phyloP scores from a whole-genome alignment of 1,140 invertebrate species.

The Trichonephila inaurata region DNA sequence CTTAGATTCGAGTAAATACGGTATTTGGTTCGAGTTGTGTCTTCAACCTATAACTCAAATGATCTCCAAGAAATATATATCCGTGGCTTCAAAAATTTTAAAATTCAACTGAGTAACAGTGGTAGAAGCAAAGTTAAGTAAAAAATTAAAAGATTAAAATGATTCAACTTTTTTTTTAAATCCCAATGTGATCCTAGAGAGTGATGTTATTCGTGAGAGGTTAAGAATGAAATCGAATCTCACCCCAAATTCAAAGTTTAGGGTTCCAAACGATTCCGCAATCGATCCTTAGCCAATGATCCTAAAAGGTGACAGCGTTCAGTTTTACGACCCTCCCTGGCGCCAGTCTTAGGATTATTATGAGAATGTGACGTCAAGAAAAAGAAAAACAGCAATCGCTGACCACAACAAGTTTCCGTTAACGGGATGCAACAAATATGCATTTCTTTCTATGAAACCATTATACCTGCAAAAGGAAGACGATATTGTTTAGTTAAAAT shows the following conservation, averaged over 20 bases:
- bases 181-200: too few relatives aligned
- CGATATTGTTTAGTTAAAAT: not conserved
- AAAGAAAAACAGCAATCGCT: not conserved
- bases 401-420: not conserved
- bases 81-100: too few relatives aligned
- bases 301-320: conserved; percentile 25
- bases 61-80: too few relatives aligned
- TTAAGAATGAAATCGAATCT: too few relatives aligned
- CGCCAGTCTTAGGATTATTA: conserved; percentile 36
- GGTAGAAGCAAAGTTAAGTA: too few relatives aligned
- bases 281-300: not conserved
- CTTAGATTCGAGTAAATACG: too few relatives aligned
- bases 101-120: too few relatives aligned
- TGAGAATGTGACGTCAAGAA: not conserved
- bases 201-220: too few relatives aligned
- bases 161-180: too few relatives aligned
- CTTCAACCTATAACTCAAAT: too few relatives aligned
- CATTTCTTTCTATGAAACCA: not conserved
- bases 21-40: too few relatives aligned
- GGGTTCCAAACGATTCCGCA: not conserved
- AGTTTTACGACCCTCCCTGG: conserved; percentile 23
- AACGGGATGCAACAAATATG: not conserved
- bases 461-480: not conserved
- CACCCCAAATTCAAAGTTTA: not conserved
- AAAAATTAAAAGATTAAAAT: too few relatives aligned